A percentile compares a stretch with the other conserved stretches of the same genome.
phyloP scores from a whole-genome alignment of 2,113 vertebrate species.

The Furnarius figulus region DNA sequence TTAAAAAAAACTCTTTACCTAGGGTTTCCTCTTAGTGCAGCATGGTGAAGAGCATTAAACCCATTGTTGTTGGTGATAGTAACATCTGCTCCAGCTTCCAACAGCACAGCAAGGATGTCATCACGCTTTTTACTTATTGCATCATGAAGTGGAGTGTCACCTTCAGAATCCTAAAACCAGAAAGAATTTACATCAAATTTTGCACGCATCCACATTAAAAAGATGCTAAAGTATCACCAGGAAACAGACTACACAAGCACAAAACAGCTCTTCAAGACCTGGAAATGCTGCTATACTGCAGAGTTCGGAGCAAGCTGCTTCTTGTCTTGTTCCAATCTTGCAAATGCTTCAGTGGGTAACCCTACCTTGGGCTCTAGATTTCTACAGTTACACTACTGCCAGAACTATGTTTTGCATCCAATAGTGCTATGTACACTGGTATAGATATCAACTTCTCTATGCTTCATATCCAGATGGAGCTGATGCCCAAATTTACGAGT shows the following conservation, averaged over 20 bases:
- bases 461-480: neutral
- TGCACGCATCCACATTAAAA: neutral
- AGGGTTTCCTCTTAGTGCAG: slow-evolving; percentile 95
- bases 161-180: slow-evolving; percentile 89
- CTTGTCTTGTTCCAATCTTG: neutral
- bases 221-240: neutral
- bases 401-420: neutral
- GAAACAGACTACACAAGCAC: neutral
- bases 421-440: neutral
- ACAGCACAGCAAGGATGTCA: slow-evolving; percentile 95
- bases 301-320: neutral
- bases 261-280: neutral
- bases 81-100: slow-evolving; percentile 96
- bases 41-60: slow-evolving; percentile 97
- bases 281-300: neutral
- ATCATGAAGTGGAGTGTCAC: slow-evolving; percentile 95
- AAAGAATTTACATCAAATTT: neutral
- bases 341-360: neutral
- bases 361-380: neutral
- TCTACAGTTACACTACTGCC: neutral
- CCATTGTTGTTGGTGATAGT: slow-evolving; percentile 99
- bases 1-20: slow-evolving; percentile 77
- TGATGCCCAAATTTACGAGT: neutral
- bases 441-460: neutral
- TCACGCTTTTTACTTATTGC: slow-evolving; percentile 99